These are phyloP conservation scores for Mustela lutreola DNA, from an alignment of 2,113 vertebrate genomes.

Conservation along the genomic window DNA sequence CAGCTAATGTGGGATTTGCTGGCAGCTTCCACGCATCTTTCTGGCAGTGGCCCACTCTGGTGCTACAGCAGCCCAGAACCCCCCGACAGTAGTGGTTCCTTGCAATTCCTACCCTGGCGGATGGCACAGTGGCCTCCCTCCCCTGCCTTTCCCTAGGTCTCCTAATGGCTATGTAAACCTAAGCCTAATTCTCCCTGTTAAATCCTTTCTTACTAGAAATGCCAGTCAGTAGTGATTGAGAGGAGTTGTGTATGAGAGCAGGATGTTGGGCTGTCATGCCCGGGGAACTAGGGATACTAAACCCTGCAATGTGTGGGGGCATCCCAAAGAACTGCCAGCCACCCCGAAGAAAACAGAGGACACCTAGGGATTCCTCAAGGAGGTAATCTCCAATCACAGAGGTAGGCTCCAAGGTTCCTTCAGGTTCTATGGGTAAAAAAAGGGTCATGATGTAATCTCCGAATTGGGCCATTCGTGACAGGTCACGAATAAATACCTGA, in stretches of 20 bases:
- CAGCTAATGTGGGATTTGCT: background rate
- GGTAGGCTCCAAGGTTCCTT: background rate
- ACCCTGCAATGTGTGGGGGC: background rate
- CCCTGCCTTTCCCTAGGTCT: background rate
- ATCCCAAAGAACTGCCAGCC: background rate
- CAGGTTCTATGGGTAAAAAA: background rate
- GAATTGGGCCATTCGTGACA: background rate
- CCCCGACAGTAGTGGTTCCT: background rate
- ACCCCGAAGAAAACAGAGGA: conserved; percentile 1
- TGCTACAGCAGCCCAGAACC: background rate
- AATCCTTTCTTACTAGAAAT: conserved; percentile 24
- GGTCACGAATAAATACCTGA: background rate
- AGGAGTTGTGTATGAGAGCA: background rate
- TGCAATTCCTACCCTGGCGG: background rate
- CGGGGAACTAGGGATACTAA: background rate
- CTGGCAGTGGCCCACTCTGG: background rate
- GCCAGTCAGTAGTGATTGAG: background rate
- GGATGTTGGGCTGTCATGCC: background rate
- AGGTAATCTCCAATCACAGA: background rate
- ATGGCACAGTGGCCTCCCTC: background rate
- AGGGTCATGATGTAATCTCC: background rate
- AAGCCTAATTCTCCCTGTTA: background rate
- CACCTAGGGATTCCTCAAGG: background rate
- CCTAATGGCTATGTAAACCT: background rate
- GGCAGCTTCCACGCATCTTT: background rate